A percentile compares a stretch with the other conserved stretches of the same genome.
Conservation (phyloP, 2,797 vertebrate genomes). For the Bradypus variegatus region DNA sequence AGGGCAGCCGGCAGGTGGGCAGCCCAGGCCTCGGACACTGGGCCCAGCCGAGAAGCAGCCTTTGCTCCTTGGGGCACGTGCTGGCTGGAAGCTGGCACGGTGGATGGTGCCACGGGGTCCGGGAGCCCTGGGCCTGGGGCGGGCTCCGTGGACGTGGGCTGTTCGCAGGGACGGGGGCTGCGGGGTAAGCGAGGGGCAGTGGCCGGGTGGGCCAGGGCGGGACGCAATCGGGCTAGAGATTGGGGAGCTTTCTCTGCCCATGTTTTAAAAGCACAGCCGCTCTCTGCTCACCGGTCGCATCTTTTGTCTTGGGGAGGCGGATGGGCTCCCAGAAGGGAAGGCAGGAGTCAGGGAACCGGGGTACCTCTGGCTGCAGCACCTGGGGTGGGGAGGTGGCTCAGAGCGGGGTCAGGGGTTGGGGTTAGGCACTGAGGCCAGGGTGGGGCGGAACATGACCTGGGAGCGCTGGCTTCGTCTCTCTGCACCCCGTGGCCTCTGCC, state of each 20-base stretch:
- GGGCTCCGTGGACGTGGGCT: not conserved
- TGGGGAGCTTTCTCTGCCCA: accelerated
- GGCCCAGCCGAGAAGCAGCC: not conserved
- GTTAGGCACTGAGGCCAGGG: too few relatives aligned
- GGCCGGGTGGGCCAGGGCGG: too few relatives aligned
- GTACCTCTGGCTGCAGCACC: too few relatives aligned
- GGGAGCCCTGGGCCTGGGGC: not conserved
- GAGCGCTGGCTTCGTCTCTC: not conserved
- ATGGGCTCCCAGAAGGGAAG: not conserved
- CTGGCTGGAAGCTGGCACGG: not conserved
- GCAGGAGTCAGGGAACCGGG: accelerated
- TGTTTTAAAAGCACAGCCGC: not conserved
- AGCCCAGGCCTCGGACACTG: not conserved
- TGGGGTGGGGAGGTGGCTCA: not conserved
- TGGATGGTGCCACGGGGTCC: not conserved
- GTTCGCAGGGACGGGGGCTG: not conserved
- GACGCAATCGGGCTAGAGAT: accelerated
- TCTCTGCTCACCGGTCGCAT: not conserved
- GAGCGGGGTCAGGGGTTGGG: not conserved
- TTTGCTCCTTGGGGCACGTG: not conserved
- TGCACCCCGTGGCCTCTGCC: accelerated
- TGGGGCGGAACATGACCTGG: not conserved
- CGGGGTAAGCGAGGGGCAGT: not conserved
- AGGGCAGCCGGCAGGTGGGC: not conserved
- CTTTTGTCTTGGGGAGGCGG: not conserved